phyloP scores from a whole-genome alignment of 2,113 vertebrate genomes.

The Seriola aureovittata region DNA sequence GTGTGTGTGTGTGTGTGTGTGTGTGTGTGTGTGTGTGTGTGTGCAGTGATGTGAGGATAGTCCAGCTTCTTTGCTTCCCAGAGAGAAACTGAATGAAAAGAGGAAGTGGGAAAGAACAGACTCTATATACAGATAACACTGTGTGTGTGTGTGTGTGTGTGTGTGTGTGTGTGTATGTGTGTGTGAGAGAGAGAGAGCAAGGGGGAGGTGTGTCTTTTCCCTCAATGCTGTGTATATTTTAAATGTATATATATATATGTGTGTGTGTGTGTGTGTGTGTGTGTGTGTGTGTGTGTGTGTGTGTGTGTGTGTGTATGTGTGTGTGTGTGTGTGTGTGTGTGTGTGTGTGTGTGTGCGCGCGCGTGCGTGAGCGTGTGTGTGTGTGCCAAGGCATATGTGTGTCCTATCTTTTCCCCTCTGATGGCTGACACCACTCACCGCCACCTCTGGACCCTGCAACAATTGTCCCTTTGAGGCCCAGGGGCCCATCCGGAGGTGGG shows the following conservation, averaged over 20 bases:
- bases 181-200: neutral
- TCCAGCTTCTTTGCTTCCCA: slow-evolving; percentile 5
- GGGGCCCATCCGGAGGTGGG: slow-evolving; percentile 42
- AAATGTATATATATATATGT: neutral
- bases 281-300: slow-evolving; percentile 1
- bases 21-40: slow-evolving; percentile 43
- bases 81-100: slow-evolving; percentile 12
- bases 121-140: slow-evolving; percentile 14
- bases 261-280: neutral
- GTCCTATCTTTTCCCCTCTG: slow-evolving; percentile 38
- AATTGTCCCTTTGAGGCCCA: slow-evolving; percentile 76
- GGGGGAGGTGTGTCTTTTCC: neutral
- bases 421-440: slow-evolving; percentile 55
- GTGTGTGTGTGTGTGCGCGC: neutral
- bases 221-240: neutral
- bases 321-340: neutral
- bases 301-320: neutral
- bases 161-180: neutral
- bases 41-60: slow-evolving; percentile 30
- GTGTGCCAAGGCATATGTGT: slow-evolving; percentile 42
- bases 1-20: slow-evolving; percentile 39
- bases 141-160: neutral
- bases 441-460: slow-evolving; percentile 68
- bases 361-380: no score
- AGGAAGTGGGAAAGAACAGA: slow-evolving; percentile 24